Base-by-base conservation (phyloP, 2,797 vertebrate genomes). In the Halcyon chelicuti region DNA sequence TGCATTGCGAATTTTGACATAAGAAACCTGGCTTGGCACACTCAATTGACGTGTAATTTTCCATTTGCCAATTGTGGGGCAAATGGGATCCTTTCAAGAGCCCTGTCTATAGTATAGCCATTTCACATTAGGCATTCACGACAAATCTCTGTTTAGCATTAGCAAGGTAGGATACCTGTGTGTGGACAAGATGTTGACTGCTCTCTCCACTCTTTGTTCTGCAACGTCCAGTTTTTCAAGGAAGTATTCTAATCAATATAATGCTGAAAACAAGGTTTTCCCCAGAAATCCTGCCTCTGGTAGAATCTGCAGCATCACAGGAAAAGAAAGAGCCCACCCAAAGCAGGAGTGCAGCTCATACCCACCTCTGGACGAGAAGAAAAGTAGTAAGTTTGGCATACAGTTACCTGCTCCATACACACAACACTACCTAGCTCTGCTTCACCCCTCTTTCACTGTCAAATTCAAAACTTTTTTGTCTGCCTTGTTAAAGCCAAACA, bases 341-440 rank as follows among this genome's bases (percentile, higher is more conserved):
- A 0, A 21, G 31, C 21, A 23, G 10, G 6, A 17, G 4, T 15
- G 57, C 42, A 15, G 14, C 72, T 44, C 51, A 10, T 2, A 21
- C 5, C 12, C 19, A 49, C 14, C n/a, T 16, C n/a, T 12, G 8
- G 23, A 42, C n/a, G 42, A 84, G 40, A 44, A 73, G 31, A 54
- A 71, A 31, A 0, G 0, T 0, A 33, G 7, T 1, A 40, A 16
- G 25, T n/a, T 7, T 66, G 55, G 51, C 55, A 8, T 3, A 9
- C 19, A 12, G 11, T 3, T 40, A 49, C 76, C 40, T 52, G 9
- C 58, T 46, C 49, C 25, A 20, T 17, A 33, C 15, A 21, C 31
- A 35, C 19, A 21, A 1, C 10, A 9, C 10, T 5, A 6, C 1
- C 0, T 3, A 66, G 21, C n/a, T 55, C 52, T 62, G 19, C 31